These are phyloP conservation scores for Automeris io DNA, from an alignment of 2,888 invertebrate genomes.

Conservation along the genomic window DNA sequence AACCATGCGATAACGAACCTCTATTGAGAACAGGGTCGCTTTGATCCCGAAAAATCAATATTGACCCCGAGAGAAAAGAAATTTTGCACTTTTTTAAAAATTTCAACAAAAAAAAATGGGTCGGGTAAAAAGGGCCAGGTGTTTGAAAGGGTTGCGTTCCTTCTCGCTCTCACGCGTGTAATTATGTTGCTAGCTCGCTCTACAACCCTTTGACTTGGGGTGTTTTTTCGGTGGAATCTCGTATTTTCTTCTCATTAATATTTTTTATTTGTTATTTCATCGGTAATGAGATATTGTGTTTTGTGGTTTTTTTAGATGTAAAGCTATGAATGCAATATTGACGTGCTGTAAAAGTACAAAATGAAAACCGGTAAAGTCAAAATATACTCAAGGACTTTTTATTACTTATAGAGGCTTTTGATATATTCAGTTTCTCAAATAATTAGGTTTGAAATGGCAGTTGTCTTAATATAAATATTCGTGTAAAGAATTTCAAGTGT, in stretches of 20 bases:
- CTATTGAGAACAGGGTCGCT: constrained; percentile 42
- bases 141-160: constrained; percentile 62
- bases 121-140: constrained; percentile 59
- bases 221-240: constrained; percentile 68
- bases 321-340: constrained; percentile 3
- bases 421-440: too few species aligned
- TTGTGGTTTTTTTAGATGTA: constrained; percentile 24
- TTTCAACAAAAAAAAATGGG: constrained; percentile 47
- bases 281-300: constrained; percentile 73
- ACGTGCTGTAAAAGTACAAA: too few species aligned
- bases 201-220: constrained; percentile 61
- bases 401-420: too few species aligned
- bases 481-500: too few species aligned
- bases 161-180: constrained; percentile 31
- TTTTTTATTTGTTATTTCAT: constrained; percentile 30
- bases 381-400: too few species aligned
- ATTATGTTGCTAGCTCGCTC: constrained; percentile 35
- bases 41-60: constrained; percentile 66
- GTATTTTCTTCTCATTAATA: constrained; percentile 65
- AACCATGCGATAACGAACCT: constrained; percentile 58
- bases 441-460: too few species aligned
- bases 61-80: constrained; percentile 62
- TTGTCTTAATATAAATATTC: too few species aligned
- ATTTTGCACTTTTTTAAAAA: constrained; percentile 72
- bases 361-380: too few species aligned